These are phyloP conservation scores for Drosophila leontia DNA, from an alignment of 1,140 invertebrate species.

Conservation along the genomic window DNA sequence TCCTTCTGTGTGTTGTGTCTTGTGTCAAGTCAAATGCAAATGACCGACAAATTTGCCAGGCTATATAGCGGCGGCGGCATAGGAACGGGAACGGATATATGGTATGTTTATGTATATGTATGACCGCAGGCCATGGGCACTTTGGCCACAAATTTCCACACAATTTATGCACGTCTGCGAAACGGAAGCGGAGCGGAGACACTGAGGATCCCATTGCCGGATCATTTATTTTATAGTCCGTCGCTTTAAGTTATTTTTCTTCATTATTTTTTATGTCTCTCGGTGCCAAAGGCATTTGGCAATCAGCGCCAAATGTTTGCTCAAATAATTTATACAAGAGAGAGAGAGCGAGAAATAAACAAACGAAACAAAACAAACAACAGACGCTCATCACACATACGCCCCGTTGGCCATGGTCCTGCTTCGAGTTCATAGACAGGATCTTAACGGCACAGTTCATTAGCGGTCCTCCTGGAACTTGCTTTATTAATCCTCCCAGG, in stretches of 20 bases:
- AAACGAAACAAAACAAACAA: slow-evolving; percentile 51
- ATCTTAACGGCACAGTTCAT: slow-evolving; percentile 74
- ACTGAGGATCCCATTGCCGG: slow-evolving; percentile 57
- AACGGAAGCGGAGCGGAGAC: slow-evolving; percentile 31
- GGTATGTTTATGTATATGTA: slow-evolving; percentile 23
- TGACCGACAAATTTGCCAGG: slow-evolving; percentile 65
- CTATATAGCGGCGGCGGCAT: slow-evolving; percentile 24
- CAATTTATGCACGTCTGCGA: slow-evolving; percentile 48
- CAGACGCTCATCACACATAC: slow-evolving; percentile 67
- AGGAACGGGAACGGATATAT: slow-evolving; percentile 44
- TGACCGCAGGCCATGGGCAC: slow-evolving; percentile 37
- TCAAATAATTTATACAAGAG: slow-evolving; percentile 64
- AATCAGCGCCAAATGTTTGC: slow-evolving; percentile 80
- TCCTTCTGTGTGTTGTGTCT: slow-evolving; percentile 38
- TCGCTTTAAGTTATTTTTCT: slow-evolving; percentile 82
- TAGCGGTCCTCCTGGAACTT: slow-evolving; percentile 64
- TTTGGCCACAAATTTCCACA: slow-evolving; percentile 54
- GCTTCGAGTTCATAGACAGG: slow-evolving; percentile 65
- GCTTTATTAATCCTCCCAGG: slow-evolving; percentile 75
- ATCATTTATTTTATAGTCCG: slow-evolving; percentile 82
- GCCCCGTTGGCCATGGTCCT: slow-evolving; percentile 44
- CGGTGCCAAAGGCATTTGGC: slow-evolving; percentile 69
- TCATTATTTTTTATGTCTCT: slow-evolving; percentile 77
- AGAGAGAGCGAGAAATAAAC: background rate
- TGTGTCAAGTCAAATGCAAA: slow-evolving; percentile 63